Evolutionary conservation across 2,113 vertebrate genomes (phyloP).

Genomic region (Tretioscincus oriximinensis): DNA sequence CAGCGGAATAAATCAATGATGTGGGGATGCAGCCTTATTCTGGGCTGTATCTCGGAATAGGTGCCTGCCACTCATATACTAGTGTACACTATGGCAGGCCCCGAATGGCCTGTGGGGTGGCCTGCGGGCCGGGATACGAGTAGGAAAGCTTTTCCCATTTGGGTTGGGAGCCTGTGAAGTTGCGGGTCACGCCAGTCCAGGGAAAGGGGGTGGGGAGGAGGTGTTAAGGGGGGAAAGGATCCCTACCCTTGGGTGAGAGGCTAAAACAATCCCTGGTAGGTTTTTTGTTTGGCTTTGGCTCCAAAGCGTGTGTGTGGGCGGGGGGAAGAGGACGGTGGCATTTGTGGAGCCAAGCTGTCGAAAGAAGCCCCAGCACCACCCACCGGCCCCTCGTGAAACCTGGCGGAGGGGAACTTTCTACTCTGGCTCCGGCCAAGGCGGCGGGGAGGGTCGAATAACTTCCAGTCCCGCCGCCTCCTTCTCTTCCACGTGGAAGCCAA

Average conservation of each 20-base stretch:
- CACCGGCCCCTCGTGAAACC: background rate
- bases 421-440: background rate
- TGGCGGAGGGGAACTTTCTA: background rate
- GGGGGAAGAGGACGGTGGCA: too few relatives aligned
- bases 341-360: background rate
- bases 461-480: background rate
- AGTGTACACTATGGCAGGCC: too few relatives aligned
- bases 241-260: background rate
- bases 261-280: background rate
- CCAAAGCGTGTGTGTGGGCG: too few relatives aligned
- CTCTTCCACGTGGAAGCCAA: background rate
- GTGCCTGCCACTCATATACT: too few relatives aligned
- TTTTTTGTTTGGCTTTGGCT: background rate
- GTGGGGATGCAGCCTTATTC: too few relatives aligned
- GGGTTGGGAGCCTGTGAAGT: background rate
- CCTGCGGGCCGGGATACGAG: background rate
- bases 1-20: too few relatives aligned
- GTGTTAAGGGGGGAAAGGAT: too few relatives aligned
- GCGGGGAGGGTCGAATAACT: background rate
- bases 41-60: too few relatives aligned
- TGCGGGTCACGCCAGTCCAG: background rate
- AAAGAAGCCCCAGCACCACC: background rate
- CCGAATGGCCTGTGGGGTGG: too few relatives aligned
- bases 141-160: background rate
- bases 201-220: background rate